Evolutionary conservation across 2,888 invertebrate genomes (phyloP).

Genomic region (Alcis repandata): DNA sequence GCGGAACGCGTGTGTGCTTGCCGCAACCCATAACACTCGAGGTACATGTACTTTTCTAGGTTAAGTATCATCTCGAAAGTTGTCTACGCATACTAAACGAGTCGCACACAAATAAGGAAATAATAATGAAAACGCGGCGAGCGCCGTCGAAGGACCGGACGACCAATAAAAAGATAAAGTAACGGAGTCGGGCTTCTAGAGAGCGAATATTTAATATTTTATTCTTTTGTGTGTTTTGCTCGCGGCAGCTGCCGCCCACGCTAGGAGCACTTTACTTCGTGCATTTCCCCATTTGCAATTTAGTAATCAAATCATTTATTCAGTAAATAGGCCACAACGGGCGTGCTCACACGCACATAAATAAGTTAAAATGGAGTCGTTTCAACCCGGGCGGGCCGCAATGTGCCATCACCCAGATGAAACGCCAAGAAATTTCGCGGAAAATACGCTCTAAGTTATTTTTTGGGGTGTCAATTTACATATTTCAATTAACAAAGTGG

Average conservation of each 20-base stretch:
- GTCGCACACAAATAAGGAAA: conserved; percentile 65
- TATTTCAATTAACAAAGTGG: conserved; percentile 32
- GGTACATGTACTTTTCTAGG: conserved; percentile 60
- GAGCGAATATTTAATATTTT: conserved; percentile 46
- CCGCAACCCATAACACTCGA: conserved; percentile 48
- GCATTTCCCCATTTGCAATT: conserved; percentile 51
- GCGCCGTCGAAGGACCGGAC: conserved; percentile 53
- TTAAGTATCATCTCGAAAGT: conserved; percentile 70
- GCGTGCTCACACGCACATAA: conserved; percentile 48
- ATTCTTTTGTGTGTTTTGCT: conserved; percentile 46
- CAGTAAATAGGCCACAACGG: conserved; percentile 51
- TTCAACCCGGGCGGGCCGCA: conserved; percentile 42
- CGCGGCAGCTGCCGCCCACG: conserved; percentile 40
- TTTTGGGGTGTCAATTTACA: conserved; percentile 38
- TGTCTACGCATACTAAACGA: conserved; percentile 63
- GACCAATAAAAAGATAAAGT: conserved; percentile 56
- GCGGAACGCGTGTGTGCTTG: conserved; percentile 40
- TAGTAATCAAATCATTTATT: conserved; percentile 53
- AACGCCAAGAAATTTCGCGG: conserved; percentile 42
- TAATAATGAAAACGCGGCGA: conserved; percentile 63
- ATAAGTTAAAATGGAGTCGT: conserved; percentile 49
- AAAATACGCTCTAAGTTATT: conserved; percentile 34
- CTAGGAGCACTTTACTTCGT: conserved; percentile 41
- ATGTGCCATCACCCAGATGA: conserved; percentile 42
- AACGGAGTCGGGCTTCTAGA: conserved; percentile 46